Evolutionary conservation across 2,113 vertebrate genomes (phyloP).

Genomic region (Anarhynchus alexandrinus): DNA sequence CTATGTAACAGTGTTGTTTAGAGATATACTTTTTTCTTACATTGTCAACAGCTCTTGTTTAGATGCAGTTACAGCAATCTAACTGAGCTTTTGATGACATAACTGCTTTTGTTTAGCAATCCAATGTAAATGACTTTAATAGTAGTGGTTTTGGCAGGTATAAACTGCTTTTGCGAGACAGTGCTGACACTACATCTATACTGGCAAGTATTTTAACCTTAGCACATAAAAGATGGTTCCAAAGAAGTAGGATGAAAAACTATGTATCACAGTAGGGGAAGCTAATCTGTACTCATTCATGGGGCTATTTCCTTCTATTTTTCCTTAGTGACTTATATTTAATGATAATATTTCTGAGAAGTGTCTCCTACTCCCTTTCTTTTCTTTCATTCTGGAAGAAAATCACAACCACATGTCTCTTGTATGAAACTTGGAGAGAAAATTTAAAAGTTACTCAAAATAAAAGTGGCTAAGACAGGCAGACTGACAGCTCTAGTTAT

Average conservation of each 20-base stretch:
- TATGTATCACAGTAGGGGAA: not conserved
- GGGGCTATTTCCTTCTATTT: not conserved
- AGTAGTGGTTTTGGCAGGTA: not conserved
- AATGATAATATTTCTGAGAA: not conserved
- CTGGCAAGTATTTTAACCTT: not conserved
- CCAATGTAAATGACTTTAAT: not conserved
- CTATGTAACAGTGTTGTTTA: not conserved
- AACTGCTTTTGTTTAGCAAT: conserved; percentile 15
- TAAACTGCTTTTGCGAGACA: not conserved
- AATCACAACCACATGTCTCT: not conserved
- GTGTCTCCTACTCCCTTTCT: not conserved
- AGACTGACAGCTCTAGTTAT: not conserved
- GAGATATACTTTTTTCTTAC: not conserved
- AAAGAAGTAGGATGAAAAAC: not conserved
- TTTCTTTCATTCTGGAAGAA: not conserved
- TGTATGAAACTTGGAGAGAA: not conserved
- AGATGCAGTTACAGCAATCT: not conserved
- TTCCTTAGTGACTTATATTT: not conserved
- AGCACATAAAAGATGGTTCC: not conserved
- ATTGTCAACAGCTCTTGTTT: not conserved
- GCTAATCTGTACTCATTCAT: not conserved
- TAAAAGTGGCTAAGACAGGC: not conserved
- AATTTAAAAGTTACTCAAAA: not conserved
- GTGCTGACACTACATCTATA: not conserved
- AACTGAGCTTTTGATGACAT: not conserved